These are phyloP conservation scores for Portunus trituberculatus DNA, from an alignment of 1,140 invertebrate species.

Conservation along the genomic window DNA sequence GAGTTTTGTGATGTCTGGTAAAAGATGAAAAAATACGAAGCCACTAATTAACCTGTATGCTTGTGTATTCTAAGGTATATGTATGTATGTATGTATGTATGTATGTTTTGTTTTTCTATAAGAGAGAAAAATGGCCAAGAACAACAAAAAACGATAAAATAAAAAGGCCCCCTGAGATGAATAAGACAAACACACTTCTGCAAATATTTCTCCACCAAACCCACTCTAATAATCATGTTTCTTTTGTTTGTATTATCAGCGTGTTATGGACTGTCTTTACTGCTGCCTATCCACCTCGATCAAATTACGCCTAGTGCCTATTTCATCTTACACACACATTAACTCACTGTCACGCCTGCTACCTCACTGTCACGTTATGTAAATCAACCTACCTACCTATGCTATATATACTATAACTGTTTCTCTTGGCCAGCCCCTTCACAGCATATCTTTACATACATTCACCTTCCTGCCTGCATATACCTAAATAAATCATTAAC, in stretches of 20 bases:
- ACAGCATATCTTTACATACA: too few species aligned
- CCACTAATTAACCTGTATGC: not conserved
- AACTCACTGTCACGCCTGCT: not conserved
- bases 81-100: conserved; percentile 36
- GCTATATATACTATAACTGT: too few species aligned
- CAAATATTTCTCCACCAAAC: not conserved
- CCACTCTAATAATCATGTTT: not conserved
- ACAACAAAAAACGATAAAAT: too few species aligned
- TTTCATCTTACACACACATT: not conserved
- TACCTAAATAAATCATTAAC: too few species aligned
- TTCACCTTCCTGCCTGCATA: too few species aligned
- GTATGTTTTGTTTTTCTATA: not conserved
- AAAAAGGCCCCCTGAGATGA: not conserved
- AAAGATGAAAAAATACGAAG: too few species aligned
- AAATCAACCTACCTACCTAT: too few species aligned
- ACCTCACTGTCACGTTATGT: not conserved
- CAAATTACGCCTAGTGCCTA: not conserved
- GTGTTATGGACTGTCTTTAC: not conserved
- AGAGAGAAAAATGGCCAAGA: too few species aligned
- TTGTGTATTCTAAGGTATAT: not conserved
- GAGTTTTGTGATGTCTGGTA: too few species aligned
- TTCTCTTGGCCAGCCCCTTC: too few species aligned
- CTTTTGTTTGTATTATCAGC: not conserved
- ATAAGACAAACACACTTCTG: not conserved
- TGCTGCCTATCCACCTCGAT: not conserved